Base-by-base conservation (phyloP, 1,140 invertebrate species). In the Brachystomella parvula region DNA sequence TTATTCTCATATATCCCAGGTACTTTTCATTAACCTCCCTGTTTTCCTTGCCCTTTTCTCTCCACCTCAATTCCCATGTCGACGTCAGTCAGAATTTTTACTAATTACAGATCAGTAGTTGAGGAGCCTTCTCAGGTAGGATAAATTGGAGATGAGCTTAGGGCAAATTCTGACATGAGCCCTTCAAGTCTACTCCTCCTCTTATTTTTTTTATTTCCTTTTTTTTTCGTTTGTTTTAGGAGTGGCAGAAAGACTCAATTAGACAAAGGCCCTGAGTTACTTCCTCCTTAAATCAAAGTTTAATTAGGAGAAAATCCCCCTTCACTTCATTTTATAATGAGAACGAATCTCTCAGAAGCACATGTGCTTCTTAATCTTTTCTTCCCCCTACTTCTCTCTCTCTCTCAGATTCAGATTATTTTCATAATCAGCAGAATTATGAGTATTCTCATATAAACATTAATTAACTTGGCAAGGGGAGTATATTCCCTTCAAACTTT, bases 391-490 rank as follows among this genome's bases (percentile, higher is more conserved):
- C 9, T 12, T 12, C n/a, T 44, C 39, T n/a, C 39, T 44, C 39
- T 44, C 9, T 44, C n/a, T 44, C 9, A 44, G n/a, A 44, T n/a
- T 9, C 9, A 44, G 39, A n/a, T 9, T 12, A 44, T 12, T 44
- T 44, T 44, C 9, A 44, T 12, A 44, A 44, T 9, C 39, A 9
- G 9, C n/a, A n/a, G 39, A 44, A 44, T 44, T 44, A 44, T 44
- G 9, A 44, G 9, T 44, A 44, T 44, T 44, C 39, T n/a, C 39
- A 44, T 44, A 9, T n/a, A 9, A n/a, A n/a, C 49, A 53, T 53
- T 53, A 53, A 53, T 53, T 53, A 53, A 53, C 49, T 53, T 53
- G 9, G 9, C n/a, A 44, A n/a, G 9, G 39, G 39, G 39, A 44
- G 9, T 44, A n/a, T 44, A 44, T 44, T 44, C n/a, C n/a, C 39